phyloP scores from a whole-genome alignment of 2,113 vertebrate species.

The Coreoperca whiteheadi region DNA sequence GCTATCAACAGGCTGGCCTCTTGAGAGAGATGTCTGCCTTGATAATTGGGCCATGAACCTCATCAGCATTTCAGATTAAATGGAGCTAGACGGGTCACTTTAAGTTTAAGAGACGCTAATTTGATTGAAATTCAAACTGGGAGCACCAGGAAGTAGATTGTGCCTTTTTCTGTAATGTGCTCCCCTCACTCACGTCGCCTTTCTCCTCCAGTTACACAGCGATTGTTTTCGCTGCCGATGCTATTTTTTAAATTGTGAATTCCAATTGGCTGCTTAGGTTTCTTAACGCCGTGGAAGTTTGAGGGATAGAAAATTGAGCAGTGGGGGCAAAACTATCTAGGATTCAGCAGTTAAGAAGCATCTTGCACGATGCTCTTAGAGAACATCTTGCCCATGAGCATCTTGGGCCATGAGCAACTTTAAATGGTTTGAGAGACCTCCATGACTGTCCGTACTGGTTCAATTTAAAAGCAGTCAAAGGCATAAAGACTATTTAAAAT shows the following conservation, averaged over 20 bases:
- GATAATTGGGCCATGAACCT: slow-evolving; percentile 84
- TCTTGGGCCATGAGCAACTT: slow-evolving; percentile 14
- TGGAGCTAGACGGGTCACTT: slow-evolving; percentile 83
- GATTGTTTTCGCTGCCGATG: slow-evolving; percentile 60
- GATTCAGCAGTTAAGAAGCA: slow-evolving; percentile 22
- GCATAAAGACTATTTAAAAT: background rate
- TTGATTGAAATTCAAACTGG: slow-evolving; percentile 85
- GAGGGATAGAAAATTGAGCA: slow-evolving; percentile 34
- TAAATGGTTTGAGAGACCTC: slow-evolving; percentile 1
- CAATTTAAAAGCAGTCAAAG: background rate
- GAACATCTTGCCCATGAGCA: too few relatives aligned
- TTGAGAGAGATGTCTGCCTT: slow-evolving; percentile 81
- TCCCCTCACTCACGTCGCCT: slow-evolving; percentile 72
- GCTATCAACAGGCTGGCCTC: slow-evolving; percentile 79
- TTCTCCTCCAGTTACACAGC: slow-evolving; percentile 65
- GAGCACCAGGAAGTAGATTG: slow-evolving; percentile 81
- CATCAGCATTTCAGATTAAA: slow-evolving; percentile 85
- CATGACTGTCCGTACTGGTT: background rate
- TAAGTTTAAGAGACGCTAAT: slow-evolving; percentile 84
- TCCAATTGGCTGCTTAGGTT: slow-evolving; percentile 55
- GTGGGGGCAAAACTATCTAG: slow-evolving; percentile 29
- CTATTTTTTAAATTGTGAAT: slow-evolving; percentile 56
- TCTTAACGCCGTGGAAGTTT: slow-evolving; percentile 24
- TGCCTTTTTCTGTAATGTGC: slow-evolving; percentile 74
- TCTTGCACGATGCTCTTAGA: too few relatives aligned